Evolutionary conservation across 2,888 invertebrate genomes (phyloP).

Genomic region (Psylliodes chrysocephalus): DNA sequence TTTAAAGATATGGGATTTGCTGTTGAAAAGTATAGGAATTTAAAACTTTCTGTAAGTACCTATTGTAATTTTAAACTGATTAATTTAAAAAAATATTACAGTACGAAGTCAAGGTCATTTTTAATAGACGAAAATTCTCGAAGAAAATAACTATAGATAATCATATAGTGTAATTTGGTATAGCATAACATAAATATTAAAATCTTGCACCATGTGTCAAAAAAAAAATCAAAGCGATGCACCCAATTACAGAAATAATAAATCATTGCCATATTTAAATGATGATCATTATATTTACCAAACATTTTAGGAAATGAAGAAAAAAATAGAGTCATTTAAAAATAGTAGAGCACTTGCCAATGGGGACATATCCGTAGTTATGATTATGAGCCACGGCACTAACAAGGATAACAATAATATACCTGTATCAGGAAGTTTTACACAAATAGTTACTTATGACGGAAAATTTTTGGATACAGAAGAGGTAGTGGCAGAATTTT

Average conservation of each 20-base stretch:
- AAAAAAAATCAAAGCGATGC: too few relatives aligned
- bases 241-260: too few relatives aligned
- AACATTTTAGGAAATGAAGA: constrained; percentile 49
- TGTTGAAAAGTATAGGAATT: constrained; percentile 63
- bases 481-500: constrained; percentile 71
- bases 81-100: too few relatives aligned
- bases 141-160: too few relatives aligned
- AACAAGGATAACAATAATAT: constrained; percentile 52
- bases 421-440: constrained; percentile 63
- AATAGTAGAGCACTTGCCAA: constrained; percentile 61
- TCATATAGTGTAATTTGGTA: too few relatives aligned
- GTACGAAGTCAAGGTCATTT: too few relatives aligned
- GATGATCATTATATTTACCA: too few relatives aligned
- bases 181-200: too few relatives aligned
- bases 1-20: constrained; percentile 71
- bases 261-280: too few relatives aligned
- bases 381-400: constrained; percentile 76
- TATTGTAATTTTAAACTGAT: too few relatives aligned
- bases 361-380: constrained; percentile 72
- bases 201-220: too few relatives aligned
- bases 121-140: too few relatives aligned
- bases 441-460: constrained; percentile 71
- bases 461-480: constrained; percentile 66
- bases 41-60: constrained; percentile 62
- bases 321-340: constrained; percentile 63